phyloP scores from a whole-genome alignment of 2,113 vertebrate genomes.

The Eretmochelys imbricata region DNA sequence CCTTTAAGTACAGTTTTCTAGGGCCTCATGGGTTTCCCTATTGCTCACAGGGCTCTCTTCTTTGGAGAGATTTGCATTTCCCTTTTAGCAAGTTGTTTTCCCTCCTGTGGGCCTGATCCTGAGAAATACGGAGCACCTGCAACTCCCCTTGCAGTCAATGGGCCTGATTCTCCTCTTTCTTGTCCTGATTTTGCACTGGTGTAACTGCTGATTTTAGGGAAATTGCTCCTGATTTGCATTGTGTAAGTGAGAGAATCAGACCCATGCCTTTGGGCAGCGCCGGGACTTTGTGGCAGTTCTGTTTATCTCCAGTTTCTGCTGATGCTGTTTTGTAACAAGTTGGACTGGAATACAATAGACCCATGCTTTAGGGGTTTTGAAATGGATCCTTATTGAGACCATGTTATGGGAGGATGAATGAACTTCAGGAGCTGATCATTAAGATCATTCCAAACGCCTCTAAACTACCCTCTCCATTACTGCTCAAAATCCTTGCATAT shows the following conservation, averaged over 20 bases:
- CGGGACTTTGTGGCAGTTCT: neutral
- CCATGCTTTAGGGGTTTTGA: neutral
- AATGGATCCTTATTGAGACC: neutral
- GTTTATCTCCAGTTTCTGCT: neutral
- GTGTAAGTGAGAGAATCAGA: accelerated
- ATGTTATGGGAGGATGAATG: neutral
- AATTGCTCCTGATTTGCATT: neutral
- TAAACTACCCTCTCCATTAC: neutral
- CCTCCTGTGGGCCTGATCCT: neutral
- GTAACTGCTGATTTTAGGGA: neutral
- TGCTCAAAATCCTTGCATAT: neutral
- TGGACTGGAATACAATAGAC: accelerated
- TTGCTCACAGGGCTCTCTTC: neutral
- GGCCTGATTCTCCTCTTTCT: neutral
- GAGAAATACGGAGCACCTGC: neutral
- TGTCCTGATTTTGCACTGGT: neutral
- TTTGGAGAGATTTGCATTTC: neutral
- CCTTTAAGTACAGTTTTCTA: neutral
- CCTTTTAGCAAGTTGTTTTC: neutral
- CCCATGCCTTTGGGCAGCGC: neutral
- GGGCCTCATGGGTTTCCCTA: neutral
- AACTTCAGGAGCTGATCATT: neutral
- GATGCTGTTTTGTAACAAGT: neutral
- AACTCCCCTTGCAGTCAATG: neutral
- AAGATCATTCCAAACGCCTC: neutral